These are phyloP conservation scores for Mycalesis mineus DNA, from an alignment of 2,888 invertebrate species.

Conservation along the genomic window DNA sequence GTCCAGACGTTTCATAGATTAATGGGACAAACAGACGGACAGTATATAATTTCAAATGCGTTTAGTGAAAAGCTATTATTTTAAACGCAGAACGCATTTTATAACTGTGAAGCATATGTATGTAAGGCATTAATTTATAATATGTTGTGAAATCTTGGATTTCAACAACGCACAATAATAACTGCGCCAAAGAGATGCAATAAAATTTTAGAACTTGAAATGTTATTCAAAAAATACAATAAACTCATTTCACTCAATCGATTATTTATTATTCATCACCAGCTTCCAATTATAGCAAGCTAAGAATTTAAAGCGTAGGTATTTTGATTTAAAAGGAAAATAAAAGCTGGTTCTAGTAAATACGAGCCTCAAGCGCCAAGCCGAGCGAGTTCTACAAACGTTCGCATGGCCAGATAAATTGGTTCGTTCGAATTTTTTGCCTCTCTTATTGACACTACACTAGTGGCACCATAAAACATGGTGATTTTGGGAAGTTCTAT, in stretches of 20 bases:
- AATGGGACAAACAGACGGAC: too few species aligned
- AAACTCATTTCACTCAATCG: neutral
- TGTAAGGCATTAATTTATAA: too few species aligned
- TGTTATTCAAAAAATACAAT: neutral
- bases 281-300: neutral
- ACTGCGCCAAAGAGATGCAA: too few species aligned
- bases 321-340: conserved; percentile 9
- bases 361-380: conserved; percentile 14
- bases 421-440: conserved; percentile 28
- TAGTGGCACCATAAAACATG: neutral
- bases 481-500: too few species aligned
- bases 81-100: too few species aligned
- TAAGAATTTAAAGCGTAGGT: neutral
- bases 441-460: conserved; percentile 17
- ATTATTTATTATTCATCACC: conserved; percentile 6
- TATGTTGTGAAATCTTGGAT: too few species aligned
- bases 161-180: too few species aligned
- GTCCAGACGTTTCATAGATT: too few species aligned
- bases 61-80: too few species aligned
- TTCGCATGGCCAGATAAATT: conserved; percentile 31
- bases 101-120: too few species aligned
- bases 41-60: too few species aligned
- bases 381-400: conserved; percentile 20
- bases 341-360: conserved; percentile 12
- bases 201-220: too few species aligned